Evolutionary conservation across 2,113 vertebrate genomes (phyloP).

Genomic region (Nothoprocta perdicaria): DNA sequence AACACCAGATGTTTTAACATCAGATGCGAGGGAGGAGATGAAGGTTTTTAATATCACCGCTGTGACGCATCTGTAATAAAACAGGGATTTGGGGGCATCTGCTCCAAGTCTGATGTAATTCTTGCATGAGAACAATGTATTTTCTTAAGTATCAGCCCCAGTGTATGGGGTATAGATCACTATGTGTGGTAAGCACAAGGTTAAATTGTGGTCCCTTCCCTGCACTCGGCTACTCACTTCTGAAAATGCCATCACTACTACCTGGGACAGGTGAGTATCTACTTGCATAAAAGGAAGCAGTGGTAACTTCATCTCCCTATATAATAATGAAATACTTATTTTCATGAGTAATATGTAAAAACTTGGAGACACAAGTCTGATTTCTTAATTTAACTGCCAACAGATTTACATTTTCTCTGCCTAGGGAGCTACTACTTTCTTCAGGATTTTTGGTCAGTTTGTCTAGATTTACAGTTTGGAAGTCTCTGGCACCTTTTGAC

Average conservation of each 20-base stretch:
- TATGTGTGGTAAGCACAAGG: slow-evolving; percentile 6
- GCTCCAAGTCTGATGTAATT: slow-evolving; percentile 48
- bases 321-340: background rate
- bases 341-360: background rate
- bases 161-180: background rate
- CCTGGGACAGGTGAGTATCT: background rate
- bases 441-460: background rate
- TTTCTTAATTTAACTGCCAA: background rate
- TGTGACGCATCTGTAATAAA: slow-evolving; percentile 22
- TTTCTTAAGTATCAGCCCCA: slow-evolving; percentile 42
- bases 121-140: slow-evolving; percentile 53
- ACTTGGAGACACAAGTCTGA: background rate
- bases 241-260: slow-evolving; percentile 67
- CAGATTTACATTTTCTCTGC: background rate
- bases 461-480: background rate
- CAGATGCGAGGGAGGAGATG: background rate
- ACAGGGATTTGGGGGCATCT: slow-evolving; percentile 46
- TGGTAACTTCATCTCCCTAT: background rate
- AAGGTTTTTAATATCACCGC: slow-evolving; percentile 12
- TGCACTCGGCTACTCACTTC: slow-evolving; percentile 27
- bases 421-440: background rate
- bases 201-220: slow-evolving; percentile 20
- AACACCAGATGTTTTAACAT: slow-evolving; percentile 24
- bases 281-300: background rate
- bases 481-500: background rate